Evolutionary conservation across 2,113 vertebrate species (phyloP).

Genomic region (Melospiza georgiana): DNA sequence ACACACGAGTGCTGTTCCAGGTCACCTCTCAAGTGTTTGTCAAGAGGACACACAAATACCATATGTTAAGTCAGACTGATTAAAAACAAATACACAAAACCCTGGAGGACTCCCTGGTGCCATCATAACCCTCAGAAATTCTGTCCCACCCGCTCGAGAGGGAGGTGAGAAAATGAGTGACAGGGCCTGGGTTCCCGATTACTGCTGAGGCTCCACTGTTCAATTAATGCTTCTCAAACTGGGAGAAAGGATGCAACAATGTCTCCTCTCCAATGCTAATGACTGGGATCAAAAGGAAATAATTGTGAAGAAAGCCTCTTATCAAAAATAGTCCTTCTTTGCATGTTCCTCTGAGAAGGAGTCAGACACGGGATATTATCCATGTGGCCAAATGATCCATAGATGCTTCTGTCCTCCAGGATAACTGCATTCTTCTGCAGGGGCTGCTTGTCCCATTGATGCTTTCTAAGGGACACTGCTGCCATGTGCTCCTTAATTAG

Average conservation of each 20-base stretch:
- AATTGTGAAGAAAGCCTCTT: not conserved
- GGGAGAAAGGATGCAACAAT: not conserved
- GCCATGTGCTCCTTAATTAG: slow-evolving; percentile 58
- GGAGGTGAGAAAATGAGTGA: slow-evolving; percentile 59
- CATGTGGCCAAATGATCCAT: not conserved
- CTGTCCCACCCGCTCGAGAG: not conserved
- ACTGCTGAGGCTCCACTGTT: not conserved
- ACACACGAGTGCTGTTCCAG: not conserved
- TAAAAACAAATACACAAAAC: slow-evolving; percentile 60
- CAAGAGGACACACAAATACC: slow-evolving; percentile 43
- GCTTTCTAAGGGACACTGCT: slow-evolving; percentile 43
- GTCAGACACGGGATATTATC: not conserved
- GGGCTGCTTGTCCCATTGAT: slow-evolving; percentile 25
- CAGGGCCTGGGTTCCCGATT: slow-evolving; percentile 1
- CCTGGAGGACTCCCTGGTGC: slow-evolving; percentile 15
- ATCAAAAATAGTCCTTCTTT: not conserved
- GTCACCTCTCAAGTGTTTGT: not conserved
- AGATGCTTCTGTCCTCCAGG: not conserved
- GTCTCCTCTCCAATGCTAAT: not conserved
- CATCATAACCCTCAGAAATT: slow-evolving; percentile 40
- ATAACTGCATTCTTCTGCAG: slow-evolving; percentile 18
- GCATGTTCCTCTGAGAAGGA: not conserved
- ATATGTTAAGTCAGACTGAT: slow-evolving; percentile 30
- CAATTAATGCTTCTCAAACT: not conserved
- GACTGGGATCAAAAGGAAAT: not conserved